Evolutionary conservation across 2,888 invertebrate genomes (phyloP).

Genomic region (Dynastes tityus): DNA sequence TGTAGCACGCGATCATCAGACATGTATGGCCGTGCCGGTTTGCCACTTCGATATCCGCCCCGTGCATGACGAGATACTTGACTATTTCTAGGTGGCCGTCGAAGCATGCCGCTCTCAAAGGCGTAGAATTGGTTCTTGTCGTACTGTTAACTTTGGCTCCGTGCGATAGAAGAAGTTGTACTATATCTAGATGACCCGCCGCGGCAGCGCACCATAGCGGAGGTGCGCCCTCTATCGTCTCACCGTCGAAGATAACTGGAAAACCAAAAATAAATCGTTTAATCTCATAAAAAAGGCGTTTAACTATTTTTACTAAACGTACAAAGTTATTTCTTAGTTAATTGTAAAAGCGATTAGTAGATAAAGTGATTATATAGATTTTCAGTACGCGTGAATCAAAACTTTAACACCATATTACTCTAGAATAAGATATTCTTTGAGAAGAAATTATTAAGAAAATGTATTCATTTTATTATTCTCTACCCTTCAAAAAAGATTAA

Average conservation of each 20-base stretch:
- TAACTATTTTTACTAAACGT: too few relatives aligned
- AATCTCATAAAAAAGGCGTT: too few relatives aligned
- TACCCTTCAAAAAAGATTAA: too few relatives aligned
- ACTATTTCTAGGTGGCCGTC: constrained; percentile 97
- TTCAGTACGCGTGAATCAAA: too few relatives aligned
- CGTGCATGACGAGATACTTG: constrained; percentile 90
- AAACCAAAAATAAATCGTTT: constrained; percentile 49
- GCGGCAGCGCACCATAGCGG: constrained; percentile 99
- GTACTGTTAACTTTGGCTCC: constrained; percentile 96
- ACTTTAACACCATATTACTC: too few relatives aligned
- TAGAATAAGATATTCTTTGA: too few relatives aligned
- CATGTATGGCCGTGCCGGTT: constrained; percentile 97
- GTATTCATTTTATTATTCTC: too few relatives aligned
- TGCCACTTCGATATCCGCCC: constrained; percentile 96
- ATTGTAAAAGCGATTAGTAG: too few relatives aligned
- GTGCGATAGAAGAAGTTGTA: constrained; percentile 86
- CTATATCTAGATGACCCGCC: constrained; percentile 92
- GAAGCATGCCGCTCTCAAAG: constrained; percentile 95
- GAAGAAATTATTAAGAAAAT: too few relatives aligned
- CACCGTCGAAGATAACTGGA: constrained; percentile 95
- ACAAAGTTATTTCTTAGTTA: too few relatives aligned
- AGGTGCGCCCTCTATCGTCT: constrained; percentile 96
- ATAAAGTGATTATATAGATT: too few relatives aligned
- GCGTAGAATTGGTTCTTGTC: constrained; percentile 95
- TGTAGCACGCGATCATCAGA: constrained; percentile 98